Evolutionary conservation across 2,888 invertebrate species (phyloP).

Genomic region (Epistrophella euchroma): DNA sequence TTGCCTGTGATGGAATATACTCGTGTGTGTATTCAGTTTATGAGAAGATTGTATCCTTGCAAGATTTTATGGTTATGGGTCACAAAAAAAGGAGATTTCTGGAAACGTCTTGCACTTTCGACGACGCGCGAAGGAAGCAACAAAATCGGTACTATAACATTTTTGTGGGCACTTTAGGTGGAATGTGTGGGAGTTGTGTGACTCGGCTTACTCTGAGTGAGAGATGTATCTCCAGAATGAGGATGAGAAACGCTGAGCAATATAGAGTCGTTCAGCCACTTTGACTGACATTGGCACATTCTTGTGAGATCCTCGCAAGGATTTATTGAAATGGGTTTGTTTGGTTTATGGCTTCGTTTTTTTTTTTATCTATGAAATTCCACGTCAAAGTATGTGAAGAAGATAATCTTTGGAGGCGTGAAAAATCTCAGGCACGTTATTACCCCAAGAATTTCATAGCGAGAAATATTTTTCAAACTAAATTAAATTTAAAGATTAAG

Average conservation of each 20-base stretch:
- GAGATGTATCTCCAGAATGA: slow-evolving; percentile 11
- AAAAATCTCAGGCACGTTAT: slow-evolving; percentile 2
- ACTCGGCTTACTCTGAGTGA: slow-evolving; percentile 22
- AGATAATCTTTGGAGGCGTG: slow-evolving; percentile 20
- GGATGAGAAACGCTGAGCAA: slow-evolving; percentile 21
- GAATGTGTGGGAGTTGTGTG: background rate
- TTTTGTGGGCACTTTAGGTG: slow-evolving; percentile 51
- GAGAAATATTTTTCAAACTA: slow-evolving; percentile 6
- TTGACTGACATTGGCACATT: slow-evolving; percentile 61
- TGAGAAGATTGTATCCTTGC: slow-evolving; percentile 62
- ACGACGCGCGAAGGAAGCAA: background rate
- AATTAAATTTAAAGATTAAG: slow-evolving; percentile 31
- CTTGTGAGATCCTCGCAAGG: slow-evolving; percentile 36
- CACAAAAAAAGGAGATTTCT: slow-evolving; percentile 21
- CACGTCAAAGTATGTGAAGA: slow-evolving; percentile 14
- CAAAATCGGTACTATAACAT: slow-evolving; percentile 27
- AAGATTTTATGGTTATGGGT: slow-evolving; percentile 59
- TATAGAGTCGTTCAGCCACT: slow-evolving; percentile 35
- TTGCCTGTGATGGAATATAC: slow-evolving; percentile 30
- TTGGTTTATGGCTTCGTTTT: slow-evolving; percentile 21
- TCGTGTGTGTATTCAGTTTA: slow-evolving; percentile 53
- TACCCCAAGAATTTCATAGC: background rate
- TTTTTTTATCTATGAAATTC: slow-evolving; percentile 1
- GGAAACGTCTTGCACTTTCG: slow-evolving; percentile 34
- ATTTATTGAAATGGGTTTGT: slow-evolving; percentile 40